These are phyloP conservation scores for Corythaixoides concolor DNA, from an alignment of 2,113 vertebrate species.

Conservation along the genomic window DNA sequence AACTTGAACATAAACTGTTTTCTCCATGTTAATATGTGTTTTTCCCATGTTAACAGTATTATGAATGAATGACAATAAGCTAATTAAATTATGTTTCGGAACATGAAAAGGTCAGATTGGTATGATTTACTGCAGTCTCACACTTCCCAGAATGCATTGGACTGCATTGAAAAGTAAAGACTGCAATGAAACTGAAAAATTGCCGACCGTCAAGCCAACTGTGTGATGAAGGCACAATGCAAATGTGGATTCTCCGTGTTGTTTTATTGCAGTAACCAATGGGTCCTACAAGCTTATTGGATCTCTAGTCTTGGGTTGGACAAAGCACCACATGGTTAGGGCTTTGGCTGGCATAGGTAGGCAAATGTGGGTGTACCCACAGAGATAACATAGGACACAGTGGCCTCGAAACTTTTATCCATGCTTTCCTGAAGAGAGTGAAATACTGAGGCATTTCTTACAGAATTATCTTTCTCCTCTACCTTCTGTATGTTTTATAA, in stretches of 20 bases:
- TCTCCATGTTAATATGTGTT: not conserved
- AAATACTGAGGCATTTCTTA: not conserved
- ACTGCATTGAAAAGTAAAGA: not conserved
- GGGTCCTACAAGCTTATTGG: not conserved
- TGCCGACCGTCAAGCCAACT: no score
- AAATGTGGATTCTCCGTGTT: not conserved
- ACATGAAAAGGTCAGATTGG: not conserved
- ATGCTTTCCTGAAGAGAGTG: not conserved
- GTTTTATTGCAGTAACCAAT: not conserved
- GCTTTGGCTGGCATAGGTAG: not conserved
- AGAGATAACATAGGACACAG: not conserved
- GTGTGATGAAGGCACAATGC: not conserved
- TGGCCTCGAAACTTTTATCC: not conserved
- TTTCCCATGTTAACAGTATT: not conserved
- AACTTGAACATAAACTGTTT: not conserved
- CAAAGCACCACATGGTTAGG: not conserved
- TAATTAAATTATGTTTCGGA: not conserved
- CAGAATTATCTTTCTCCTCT: not conserved
- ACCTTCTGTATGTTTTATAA: not conserved
- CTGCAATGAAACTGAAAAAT: not conserved
- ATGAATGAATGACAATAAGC: not conserved
- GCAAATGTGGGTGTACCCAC: not conserved
- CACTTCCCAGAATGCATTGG: not conserved
- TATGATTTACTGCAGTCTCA: not conserved
- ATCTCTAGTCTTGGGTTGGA: not conserved